Percentiles rank a stretch among this genome's conserved stretches.
Evolutionary conservation across 2,113 vertebrate genomes (phyloP).

Genomic region (Heliornis fulica): DNA sequence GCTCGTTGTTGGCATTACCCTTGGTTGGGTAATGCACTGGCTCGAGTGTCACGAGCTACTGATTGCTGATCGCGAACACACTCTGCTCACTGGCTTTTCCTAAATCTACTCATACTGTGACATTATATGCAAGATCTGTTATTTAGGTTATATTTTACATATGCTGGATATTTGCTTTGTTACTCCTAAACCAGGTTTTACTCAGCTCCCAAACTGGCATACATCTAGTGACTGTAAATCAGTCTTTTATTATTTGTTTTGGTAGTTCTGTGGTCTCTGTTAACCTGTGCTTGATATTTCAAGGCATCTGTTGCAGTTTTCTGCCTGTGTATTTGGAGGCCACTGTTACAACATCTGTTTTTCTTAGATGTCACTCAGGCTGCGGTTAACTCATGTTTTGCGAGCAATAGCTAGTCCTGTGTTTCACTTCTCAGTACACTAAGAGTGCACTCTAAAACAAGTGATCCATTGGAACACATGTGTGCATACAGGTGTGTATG

Average conservation of each 20-base stretch:
- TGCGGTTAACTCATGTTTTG: background rate
- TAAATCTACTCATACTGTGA: background rate
- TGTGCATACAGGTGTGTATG: background rate
- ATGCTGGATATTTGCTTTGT: background rate
- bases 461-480: background rate
- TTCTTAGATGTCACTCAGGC: background rate
- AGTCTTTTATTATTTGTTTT: background rate
- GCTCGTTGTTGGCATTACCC: rapidly evolving
- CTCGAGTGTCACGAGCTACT: background rate
- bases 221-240: background rate
- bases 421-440: background rate
- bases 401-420: background rate
- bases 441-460: background rate
- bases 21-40: background rate
- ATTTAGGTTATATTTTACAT: background rate
- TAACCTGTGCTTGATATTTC: background rate
- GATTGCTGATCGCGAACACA: background rate
- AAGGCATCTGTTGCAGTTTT: background rate
- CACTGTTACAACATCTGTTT: background rate
- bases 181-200: background rate
- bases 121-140: background rate
- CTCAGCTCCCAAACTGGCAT: background rate
- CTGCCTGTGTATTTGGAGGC: background rate
- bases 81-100: background rate
- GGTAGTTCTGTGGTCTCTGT: background rate